Evolutionary conservation across 2,888 invertebrate genomes (phyloP).

Genomic region (Teleiodes luculella): DNA sequence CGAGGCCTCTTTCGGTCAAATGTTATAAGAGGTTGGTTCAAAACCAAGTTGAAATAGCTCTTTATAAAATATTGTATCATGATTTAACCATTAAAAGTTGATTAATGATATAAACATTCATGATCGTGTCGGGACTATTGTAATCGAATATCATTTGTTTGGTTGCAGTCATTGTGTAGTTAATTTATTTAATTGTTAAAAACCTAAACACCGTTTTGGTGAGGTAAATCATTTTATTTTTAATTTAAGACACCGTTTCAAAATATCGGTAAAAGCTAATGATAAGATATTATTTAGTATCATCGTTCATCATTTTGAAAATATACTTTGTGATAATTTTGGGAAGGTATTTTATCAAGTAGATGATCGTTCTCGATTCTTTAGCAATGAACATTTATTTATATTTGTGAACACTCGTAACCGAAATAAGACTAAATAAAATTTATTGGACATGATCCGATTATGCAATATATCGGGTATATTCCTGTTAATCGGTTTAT

Average conservation of each 20-base stretch:
- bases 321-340: background rate
- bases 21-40: background rate
- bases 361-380: background rate
- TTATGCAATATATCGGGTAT: background rate
- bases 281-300: no score
- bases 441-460: conserved; percentile 8
- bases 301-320: no score
- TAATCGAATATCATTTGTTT: no score
- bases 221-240: no score
- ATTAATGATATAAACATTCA: background rate
- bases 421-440: conserved; percentile 1
- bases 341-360: background rate
- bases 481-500: background rate
- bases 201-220: no score
- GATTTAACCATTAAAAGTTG: background rate
- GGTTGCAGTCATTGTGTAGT: background rate
- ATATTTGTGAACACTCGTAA: background rate
- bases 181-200: background rate
- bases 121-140: no score
- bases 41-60: background rate
- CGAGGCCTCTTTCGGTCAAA: conserved; percentile 6
- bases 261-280: no score
- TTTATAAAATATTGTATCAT: background rate
- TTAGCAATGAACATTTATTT: conserved; percentile 10
- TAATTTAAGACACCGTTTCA: no score